phyloP scores from a whole-genome alignment of 2,113 vertebrate genomes.

The Ceyx cyanopectus region DNA sequence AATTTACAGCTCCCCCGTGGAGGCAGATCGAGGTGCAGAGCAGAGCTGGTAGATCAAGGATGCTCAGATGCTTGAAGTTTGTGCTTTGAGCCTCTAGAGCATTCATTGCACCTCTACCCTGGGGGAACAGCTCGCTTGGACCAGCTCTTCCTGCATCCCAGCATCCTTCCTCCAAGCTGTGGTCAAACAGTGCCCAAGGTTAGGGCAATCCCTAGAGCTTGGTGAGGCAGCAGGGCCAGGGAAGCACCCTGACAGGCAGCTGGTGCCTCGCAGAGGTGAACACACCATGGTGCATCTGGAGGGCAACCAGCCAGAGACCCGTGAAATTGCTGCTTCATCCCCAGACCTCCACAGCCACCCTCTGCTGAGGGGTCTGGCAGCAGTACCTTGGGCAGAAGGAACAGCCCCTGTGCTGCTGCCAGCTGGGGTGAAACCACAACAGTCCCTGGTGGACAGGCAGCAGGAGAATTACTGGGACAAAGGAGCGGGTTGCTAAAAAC shows the following conservation, averaged over 20 bases:
- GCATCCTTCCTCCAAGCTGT: neutral
- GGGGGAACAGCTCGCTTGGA: neutral
- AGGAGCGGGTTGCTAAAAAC: neutral
- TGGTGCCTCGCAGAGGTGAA: neutral
- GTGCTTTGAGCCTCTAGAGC: neutral
- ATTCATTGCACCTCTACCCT: neutral
- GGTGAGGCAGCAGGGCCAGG: neutral
- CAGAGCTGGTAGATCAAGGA: neutral
- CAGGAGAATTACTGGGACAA: neutral
- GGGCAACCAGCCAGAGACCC: neutral
- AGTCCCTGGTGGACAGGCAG: neutral
- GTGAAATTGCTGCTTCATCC: neutral
- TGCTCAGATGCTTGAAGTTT: neutral
- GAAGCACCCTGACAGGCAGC: neutral
- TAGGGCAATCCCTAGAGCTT: neutral
- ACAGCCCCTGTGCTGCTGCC: neutral
- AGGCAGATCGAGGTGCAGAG: neutral
- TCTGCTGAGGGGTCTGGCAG: neutral
- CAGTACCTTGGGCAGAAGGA: neutral
- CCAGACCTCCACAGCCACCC: neutral
- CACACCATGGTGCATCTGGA: rapidly evolving
- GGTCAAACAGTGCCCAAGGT: neutral
- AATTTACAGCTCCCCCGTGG: neutral
- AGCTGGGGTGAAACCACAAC: neutral
- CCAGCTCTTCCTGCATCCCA: neutral